These are phyloP conservation scores for Plebejus melissa DNA, from an alignment of 2,888 invertebrate species.

Conservation along the genomic window DNA sequence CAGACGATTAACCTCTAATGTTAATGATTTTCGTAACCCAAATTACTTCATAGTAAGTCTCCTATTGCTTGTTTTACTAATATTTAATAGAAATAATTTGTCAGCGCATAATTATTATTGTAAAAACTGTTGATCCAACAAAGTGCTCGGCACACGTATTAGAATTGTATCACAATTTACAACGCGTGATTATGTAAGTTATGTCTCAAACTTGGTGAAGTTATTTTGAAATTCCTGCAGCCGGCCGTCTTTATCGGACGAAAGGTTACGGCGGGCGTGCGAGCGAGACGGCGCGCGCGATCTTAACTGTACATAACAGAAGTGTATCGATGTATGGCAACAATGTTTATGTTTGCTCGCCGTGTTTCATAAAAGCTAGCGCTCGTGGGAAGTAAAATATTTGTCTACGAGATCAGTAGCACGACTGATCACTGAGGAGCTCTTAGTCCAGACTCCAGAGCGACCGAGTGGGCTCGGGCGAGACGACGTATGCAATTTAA, in stretches of 20 bases:
- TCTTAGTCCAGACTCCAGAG: not conserved
- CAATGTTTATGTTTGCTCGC: slow-evolving; percentile 25
- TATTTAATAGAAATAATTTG: not conserved
- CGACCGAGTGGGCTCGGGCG: slow-evolving; percentile 8
- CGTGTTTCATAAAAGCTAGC: slow-evolving; percentile 9
- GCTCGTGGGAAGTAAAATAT: slow-evolving; percentile 20
- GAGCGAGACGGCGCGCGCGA: slow-evolving; percentile 35
- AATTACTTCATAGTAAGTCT: not conserved
- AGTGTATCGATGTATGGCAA: slow-evolving; percentile 31
- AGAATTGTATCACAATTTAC: slow-evolving; percentile 1
- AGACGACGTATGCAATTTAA: slow-evolving; percentile 39
- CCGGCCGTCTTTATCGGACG: slow-evolving; percentile 34
- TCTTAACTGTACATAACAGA: slow-evolving; percentile 33
- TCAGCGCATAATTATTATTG: not conserved
- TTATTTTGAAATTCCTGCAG: slow-evolving; percentile 26
- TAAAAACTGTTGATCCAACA: not conserved
- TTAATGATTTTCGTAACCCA: slow-evolving; percentile 1
- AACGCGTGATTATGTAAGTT: slow-evolving; percentile 25
- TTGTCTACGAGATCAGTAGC: slow-evolving; percentile 7
- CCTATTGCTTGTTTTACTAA: not conserved
- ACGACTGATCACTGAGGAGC: not conserved
- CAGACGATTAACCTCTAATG: slow-evolving; percentile 10
- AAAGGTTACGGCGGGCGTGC: slow-evolving; percentile 21
- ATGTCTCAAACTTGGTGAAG: slow-evolving; percentile 23
- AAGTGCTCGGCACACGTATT: not conserved